Evolutionary conservation across 2,113 vertebrate genomes (phyloP).

Genomic region (Rhinoderma darwinii): DNA sequence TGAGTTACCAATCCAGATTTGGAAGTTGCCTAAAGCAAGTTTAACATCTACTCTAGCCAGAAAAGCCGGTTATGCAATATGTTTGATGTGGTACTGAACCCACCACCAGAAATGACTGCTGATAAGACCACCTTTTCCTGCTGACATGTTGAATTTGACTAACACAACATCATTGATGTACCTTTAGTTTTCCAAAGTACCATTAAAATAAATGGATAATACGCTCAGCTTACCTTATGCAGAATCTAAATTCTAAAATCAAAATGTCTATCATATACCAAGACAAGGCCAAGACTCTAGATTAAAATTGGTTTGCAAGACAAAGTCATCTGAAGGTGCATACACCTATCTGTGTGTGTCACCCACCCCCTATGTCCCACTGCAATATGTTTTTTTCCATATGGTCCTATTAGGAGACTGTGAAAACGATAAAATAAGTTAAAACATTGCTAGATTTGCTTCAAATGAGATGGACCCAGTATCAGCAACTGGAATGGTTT

Average conservation of each 20-base stretch:
- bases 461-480: background rate
- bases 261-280: background rate
- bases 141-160: background rate
- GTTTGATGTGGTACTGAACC: background rate
- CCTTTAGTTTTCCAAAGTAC: background rate
- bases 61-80: background rate
- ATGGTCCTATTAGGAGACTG: background rate
- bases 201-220: background rate
- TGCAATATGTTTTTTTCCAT: background rate
- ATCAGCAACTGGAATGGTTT: background rate
- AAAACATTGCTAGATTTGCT: background rate
- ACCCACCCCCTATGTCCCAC: background rate
- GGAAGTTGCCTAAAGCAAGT: background rate
- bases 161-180: background rate
- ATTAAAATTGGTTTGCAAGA: background rate
- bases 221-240: background rate
- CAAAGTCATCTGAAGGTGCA: too few species aligned
- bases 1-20: background rate
- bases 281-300: background rate
- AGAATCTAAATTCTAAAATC: background rate
- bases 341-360: background rate
- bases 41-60: background rate
- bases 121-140: background rate
- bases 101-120: background rate
- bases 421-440: background rate